These are phyloP conservation scores for Pachymerium ferrugineum DNA, from an alignment of 2,888 invertebrate species.

Conservation along the genomic window DNA sequence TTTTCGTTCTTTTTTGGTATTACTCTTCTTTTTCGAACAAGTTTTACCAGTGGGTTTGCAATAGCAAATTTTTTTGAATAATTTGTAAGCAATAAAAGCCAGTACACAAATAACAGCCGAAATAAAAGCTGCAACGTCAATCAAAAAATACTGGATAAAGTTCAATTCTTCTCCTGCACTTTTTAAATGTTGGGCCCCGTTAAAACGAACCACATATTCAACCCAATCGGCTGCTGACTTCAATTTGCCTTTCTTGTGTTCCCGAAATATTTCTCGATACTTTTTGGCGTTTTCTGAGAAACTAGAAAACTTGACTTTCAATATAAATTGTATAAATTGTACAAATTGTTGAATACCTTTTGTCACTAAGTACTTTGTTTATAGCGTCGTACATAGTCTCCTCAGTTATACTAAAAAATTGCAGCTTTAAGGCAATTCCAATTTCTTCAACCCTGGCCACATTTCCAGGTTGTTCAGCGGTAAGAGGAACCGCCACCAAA, in stretches of 20 bases:
- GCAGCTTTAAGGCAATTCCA: neutral
- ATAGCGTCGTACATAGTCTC: neutral
- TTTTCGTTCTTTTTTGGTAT: too few species aligned
- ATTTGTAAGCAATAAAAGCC: too few species aligned
- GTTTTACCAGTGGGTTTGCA: too few species aligned
- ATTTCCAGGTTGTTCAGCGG: constrained; percentile 33
- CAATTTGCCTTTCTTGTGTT: neutral
- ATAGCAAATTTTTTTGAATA: too few species aligned
- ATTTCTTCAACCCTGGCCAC: neutral
- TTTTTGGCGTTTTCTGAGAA: neutral
- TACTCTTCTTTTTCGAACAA: too few species aligned
- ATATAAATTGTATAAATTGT: too few species aligned
- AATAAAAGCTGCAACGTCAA: constrained; percentile 18
- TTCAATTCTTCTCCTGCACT: neutral
- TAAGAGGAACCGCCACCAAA: constrained; percentile 32
- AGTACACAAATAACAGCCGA: too few species aligned
- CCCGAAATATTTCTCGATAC: neutral
- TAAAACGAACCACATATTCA: neutral
- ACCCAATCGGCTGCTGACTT: too few species aligned
- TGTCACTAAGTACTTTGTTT: neutral
- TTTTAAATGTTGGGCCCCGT: neutral
- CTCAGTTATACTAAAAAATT: neutral
- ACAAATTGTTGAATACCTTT: constrained; percentile 7
- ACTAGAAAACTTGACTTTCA: neutral
- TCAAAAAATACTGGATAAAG: neutral